phyloP scores from a whole-genome alignment of 2,888 invertebrate species.

The Aphelenchoides bicaudatus region DNA sequence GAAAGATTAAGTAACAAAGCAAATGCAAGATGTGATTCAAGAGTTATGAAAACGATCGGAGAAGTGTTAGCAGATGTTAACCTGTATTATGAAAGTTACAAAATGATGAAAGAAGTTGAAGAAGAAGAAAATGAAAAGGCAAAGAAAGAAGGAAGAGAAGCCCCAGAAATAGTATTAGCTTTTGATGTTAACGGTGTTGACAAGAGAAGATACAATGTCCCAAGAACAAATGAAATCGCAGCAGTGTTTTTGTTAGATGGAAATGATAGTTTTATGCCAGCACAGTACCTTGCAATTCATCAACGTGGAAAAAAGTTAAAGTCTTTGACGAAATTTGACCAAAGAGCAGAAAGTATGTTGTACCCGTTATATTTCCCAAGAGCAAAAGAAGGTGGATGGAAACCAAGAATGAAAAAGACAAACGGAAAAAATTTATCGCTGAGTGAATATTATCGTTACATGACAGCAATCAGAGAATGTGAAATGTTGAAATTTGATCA shows the following conservation, averaged over 20 bases:
- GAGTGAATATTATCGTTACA: neutral
- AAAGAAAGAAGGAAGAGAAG: neutral
- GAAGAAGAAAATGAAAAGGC: constrained; percentile 22
- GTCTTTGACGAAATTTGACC: constrained; percentile 14
- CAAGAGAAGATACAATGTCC: constrained; percentile 14
- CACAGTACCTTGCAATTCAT: constrained; percentile 10
- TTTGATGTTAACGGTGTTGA: constrained; percentile 21
- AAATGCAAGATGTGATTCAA: constrained; percentile 23
- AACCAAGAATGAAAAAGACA: neutral
- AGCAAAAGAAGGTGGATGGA: constrained; percentile 23
- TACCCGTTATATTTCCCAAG: constrained; percentile 17
- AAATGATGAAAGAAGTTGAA: constrained; percentile 31
- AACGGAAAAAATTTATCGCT: neutral
- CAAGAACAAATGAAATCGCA: constrained; percentile 20
- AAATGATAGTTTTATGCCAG: constrained; percentile 2
- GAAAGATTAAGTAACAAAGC: constrained; percentile 16
- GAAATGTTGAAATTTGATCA: neutral
- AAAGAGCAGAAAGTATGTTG: constrained; percentile 20
- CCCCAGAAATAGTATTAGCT: constrained; percentile 23
- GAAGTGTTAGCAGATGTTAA: constrained; percentile 16
- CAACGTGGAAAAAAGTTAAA: constrained; percentile 19
- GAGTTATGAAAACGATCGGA: constrained; percentile 24
- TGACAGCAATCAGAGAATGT: neutral
- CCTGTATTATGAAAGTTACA: constrained; percentile 27
- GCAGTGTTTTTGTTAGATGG: constrained; percentile 17